phyloP scores from a whole-genome alignment of 2,113 vertebrate species.

The Psilopsiagon aymara region DNA sequence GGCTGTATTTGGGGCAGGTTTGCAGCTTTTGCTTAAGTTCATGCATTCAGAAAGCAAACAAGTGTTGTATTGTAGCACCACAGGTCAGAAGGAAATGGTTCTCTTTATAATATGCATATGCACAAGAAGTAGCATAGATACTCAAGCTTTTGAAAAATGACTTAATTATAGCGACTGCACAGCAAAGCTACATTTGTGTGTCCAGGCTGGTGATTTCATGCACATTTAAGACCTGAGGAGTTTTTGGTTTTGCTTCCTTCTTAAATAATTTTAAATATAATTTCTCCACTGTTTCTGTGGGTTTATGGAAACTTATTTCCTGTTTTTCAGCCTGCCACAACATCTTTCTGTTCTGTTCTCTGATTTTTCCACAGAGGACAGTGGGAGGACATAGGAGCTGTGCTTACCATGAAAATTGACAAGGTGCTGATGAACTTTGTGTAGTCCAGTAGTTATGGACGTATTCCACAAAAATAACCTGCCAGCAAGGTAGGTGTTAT shows the following conservation, averaged over 20 bases:
- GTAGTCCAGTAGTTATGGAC: not conserved
- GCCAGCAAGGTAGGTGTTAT: not conserved
- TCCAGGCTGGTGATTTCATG: not conserved
- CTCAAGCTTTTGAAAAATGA: not conserved
- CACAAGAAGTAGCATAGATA: not conserved
- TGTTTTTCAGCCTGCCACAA: not conserved
- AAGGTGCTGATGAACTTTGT: not conserved
- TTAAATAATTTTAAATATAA: not conserved
- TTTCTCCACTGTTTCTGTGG: not conserved
- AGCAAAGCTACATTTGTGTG: accelerated
- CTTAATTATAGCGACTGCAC: not conserved
- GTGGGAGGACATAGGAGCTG: not conserved
- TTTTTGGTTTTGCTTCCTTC: not conserved
- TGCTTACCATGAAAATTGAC: not conserved
- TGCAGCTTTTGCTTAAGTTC: not conserved
- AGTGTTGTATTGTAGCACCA: not conserved
- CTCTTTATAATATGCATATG: not conserved
- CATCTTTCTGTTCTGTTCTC: not conserved
- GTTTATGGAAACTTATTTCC: not conserved
- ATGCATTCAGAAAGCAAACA: not conserved
- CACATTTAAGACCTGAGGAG: not conserved
- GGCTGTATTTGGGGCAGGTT: not conserved
- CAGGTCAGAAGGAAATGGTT: not conserved
- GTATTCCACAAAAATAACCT: not conserved
- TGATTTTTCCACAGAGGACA: not conserved